These are phyloP conservation scores for Halocynthia aurantium DNA, from an alignment of 23 tunicate species.

Conservation along the genomic window DNA sequence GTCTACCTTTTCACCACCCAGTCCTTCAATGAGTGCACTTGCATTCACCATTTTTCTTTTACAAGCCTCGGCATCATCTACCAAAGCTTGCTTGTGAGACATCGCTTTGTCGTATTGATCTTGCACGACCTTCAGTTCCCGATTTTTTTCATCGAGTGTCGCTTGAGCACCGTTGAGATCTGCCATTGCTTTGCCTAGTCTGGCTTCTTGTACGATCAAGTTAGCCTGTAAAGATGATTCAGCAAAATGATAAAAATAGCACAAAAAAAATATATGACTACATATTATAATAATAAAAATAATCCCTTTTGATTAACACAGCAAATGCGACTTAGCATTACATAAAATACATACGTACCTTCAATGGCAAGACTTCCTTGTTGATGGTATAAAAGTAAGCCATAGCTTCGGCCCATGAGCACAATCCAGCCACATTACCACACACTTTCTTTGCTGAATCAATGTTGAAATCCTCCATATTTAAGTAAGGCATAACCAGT, in stretches of 20 bases:
- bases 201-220: constrained; percentile 81
- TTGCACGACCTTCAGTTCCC: constrained; percentile 81
- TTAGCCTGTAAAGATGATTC: constrained; percentile 56
- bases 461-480: constrained; percentile 91
- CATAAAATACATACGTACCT: constrained; percentile 27
- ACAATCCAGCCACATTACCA: constrained; percentile 93
- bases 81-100: constrained; percentile 89
- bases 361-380: constrained; percentile 97
- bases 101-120: constrained; percentile 88
- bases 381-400: constrained; percentile 89
- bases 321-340: too few relatives aligned
- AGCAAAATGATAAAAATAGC: not conserved
- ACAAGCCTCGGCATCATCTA: constrained; percentile 98
- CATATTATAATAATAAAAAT: too few relatives aligned
- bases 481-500: constrained; percentile 74
- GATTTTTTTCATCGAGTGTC: constrained; percentile 78
- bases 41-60: constrained; percentile 98
- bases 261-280: not conserved
- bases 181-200: constrained; percentile 57
- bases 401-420: constrained; percentile 99
- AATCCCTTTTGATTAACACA: too few relatives aligned
- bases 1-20: constrained; percentile 94
- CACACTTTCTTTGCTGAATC: constrained; percentile 97
- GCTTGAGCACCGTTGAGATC: constrained; percentile 87
- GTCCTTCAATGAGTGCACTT: constrained; percentile 95